Percentiles rank a stretch among this genome's conserved stretches.
Evolutionary conservation across 2,888 invertebrate genomes (phyloP).

Genomic region (Melanostoma mellinum): DNA sequence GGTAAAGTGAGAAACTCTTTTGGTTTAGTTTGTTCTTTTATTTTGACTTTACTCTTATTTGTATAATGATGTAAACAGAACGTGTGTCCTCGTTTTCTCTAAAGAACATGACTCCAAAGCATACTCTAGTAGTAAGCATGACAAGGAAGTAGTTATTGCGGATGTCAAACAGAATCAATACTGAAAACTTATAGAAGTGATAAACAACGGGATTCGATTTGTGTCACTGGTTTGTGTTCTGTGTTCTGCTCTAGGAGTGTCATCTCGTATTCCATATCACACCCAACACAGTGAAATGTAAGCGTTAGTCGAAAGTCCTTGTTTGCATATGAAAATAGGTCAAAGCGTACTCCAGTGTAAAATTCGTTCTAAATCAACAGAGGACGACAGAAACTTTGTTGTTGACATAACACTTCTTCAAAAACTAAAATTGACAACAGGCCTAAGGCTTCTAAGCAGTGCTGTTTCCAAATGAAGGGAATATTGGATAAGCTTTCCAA

Average conservation of each 20-base stretch:
- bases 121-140: slow-evolving; percentile 27
- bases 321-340: no score
- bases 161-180: slow-evolving; percentile 44
- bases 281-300: no score
- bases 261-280: no score
- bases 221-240: slow-evolving; percentile 35
- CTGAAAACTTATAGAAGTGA: slow-evolving; percentile 10
- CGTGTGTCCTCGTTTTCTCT: slow-evolving; percentile 21
- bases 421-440: no score
- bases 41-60: slow-evolving; percentile 24
- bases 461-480: no score
- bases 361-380: no score
- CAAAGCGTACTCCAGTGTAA: no score
- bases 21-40: slow-evolving; percentile 31
- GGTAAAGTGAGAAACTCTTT: slow-evolving; percentile 18
- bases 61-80: slow-evolving; percentile 12
- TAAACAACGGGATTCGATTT: slow-evolving; percentile 35
- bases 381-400: no score
- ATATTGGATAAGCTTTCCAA: no score
- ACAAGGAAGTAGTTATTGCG: slow-evolving; percentile 42
- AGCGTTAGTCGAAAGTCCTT: no score
- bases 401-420: no score
- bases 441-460: no score
- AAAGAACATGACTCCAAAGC: slow-evolving; percentile 8
- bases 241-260: neutral